Base-by-base conservation (phyloP, 2,888 invertebrate genomes). In the Trissolcus japonicus region DNA sequence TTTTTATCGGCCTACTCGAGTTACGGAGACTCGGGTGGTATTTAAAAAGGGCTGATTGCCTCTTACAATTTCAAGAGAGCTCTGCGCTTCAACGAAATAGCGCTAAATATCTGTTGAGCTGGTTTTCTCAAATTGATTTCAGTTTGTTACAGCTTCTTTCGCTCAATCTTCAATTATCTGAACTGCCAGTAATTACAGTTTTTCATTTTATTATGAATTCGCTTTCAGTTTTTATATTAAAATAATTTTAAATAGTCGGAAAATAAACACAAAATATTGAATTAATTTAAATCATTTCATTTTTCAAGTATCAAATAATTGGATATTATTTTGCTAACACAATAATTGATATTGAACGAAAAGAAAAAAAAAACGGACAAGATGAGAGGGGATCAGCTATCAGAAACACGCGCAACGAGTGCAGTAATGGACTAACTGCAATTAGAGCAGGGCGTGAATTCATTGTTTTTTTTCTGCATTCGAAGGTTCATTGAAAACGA, bases 1-100 rank as follows among this genome's bases (percentile, higher is more conserved):
- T 87, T 88, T 88, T 88, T 88, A 88, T 87, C 86, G 86, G 85
- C 82, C 81, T 85, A 83, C 83, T 81, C 82, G 81, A 82, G 83
- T 75, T 75, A 77, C 66, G 75, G 16, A 71, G 71, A 59, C 82
- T 80, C 72, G 67, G 55, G 46, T 75, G 79, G 80, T 82, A 80
- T 82, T 77, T 75, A 66, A 86, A 86, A 86, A 84, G 83, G 82
- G 80, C 83, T 82, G 85, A 86, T 86, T 85, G 84, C 83, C 81
- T 81, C 80, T 82, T 81, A 78, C 84, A 82, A 82, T 84, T 83
- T 63, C 69, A 80, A 80, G 81, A 81, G 83, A 80, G 83, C 73
- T 43, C 66, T 53, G 25, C 66, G 54, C 57, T 63, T 35, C 61
- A 66, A 66, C 66, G 62, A 62, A 71, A 62, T 61, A 61, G 51